phyloP scores from a whole-genome alignment of 2,113 vertebrate genomes.

The Brachypteracias leptosomus region DNA sequence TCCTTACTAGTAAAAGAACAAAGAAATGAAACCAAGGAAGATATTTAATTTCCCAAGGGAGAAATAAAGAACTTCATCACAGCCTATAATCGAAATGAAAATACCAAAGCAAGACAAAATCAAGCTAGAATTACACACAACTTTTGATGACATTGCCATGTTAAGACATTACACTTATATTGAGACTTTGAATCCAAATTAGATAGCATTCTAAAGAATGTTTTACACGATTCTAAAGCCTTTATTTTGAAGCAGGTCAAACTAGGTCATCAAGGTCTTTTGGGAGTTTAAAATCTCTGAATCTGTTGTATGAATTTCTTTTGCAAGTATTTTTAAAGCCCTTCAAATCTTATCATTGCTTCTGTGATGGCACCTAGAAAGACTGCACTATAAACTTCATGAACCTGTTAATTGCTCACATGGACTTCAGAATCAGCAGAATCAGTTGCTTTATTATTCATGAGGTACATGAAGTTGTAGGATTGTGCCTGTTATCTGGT shows the following conservation, averaged over 20 bases:
- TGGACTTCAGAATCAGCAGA: not conserved
- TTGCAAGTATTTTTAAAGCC: not conserved
- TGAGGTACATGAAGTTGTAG: not conserved
- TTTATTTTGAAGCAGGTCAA: not conserved
- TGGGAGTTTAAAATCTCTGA: not conserved
- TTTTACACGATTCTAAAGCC: not conserved
- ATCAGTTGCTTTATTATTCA: not conserved
- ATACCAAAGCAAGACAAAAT: not conserved
- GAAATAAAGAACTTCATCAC: not conserved
- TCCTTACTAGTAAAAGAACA: not conserved
- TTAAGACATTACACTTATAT: not conserved
- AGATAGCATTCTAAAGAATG: not conserved
- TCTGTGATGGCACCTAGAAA: not conserved
- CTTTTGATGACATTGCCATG: not conserved
- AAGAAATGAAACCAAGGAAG: not conserved
- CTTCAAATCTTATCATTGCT: not conserved
- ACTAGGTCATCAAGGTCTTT: not conserved
- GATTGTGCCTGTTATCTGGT: not conserved
- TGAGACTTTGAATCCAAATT: not conserved
- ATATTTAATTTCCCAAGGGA: not conserved
- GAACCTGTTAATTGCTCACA: not conserved
- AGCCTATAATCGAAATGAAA: not conserved
- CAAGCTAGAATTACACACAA: not conserved
- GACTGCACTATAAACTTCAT: not conserved
- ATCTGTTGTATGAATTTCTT: not conserved